These are phyloP conservation scores for Cyprinella venusta DNA, from an alignment of 2,797 vertebrate genomes.

Conservation along the genomic window DNA sequence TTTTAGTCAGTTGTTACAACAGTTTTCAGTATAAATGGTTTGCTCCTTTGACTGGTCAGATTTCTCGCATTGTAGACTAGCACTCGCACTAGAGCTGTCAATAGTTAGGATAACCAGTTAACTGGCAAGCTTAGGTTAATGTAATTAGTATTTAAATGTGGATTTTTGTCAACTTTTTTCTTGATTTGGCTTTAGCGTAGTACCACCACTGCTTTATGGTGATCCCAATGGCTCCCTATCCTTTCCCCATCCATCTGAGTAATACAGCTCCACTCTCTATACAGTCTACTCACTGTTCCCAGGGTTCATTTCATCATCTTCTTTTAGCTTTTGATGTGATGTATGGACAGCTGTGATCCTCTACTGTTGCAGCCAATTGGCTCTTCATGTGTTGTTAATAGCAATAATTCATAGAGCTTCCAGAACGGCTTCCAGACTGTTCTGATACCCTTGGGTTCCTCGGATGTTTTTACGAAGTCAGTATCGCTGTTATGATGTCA, in stretches of 20 bases:
- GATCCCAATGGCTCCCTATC: neutral
- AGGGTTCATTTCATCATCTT: conserved; percentile 1
- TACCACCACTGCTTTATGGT: conserved; percentile 4
- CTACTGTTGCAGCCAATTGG: conserved; percentile 39
- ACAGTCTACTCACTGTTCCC: neutral
- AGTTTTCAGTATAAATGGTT: neutral
- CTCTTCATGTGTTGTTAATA: conserved; percentile 19
- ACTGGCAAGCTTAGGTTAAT: neutral
- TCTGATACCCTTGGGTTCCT: conserved; percentile 19
- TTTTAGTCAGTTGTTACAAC: conserved; percentile 13
- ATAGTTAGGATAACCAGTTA: neutral
- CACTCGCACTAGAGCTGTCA: neutral
- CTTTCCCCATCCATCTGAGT: neutral
- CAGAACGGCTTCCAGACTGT: conserved; percentile 12
- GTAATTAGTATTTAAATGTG: neutral
- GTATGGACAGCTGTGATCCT: conserved; percentile 32
- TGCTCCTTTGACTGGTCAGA: neutral
- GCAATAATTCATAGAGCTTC: conserved; percentile 33
- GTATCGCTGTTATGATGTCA: conserved; percentile 43
- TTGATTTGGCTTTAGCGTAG: neutral
- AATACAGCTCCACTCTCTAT: neutral
- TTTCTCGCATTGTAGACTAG: neutral
- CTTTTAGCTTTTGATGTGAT: conserved; percentile 26
- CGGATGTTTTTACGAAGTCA: conserved; percentile 1
- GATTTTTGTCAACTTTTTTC: neutral